phyloP scores from a whole-genome alignment of 2,888 invertebrate species.

The Sphecodes monilicornis region DNA sequence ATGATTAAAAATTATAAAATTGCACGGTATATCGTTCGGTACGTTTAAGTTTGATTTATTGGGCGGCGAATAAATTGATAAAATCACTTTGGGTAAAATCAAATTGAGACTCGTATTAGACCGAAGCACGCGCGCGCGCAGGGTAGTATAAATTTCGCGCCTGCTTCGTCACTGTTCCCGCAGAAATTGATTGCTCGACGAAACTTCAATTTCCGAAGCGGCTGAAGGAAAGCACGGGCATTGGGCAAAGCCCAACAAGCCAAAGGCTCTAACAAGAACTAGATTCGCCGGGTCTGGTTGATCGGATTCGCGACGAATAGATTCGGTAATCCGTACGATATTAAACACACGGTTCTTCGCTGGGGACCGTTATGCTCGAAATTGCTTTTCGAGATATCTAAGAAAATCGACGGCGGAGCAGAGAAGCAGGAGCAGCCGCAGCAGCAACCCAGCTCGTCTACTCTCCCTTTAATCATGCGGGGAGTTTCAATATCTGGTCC shows the following conservation, averaged over 20 bases:
- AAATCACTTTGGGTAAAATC: too few species aligned
- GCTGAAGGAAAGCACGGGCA: slow-evolving; percentile 2
- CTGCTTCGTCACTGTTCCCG: background rate
- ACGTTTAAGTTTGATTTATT: too few species aligned
- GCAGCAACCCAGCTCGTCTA: background rate
- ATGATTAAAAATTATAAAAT: too few species aligned
- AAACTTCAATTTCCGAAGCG: slow-evolving; percentile 5
- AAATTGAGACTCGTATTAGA: background rate
- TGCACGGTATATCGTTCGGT: too few species aligned
- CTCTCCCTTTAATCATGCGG: slow-evolving; percentile 26
- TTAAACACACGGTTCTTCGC: slow-evolving; percentile 21
- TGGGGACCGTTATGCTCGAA: slow-evolving; percentile 9
- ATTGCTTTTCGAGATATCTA: slow-evolving; percentile 35
- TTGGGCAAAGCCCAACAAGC: slow-evolving; percentile 30
- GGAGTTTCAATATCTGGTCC: slow-evolving; percentile 61
- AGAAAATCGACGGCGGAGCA: slow-evolving; percentile 7
- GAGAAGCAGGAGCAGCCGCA: background rate
- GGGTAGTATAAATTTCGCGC: slow-evolving; percentile 2
- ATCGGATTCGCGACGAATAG: slow-evolving; percentile 13
- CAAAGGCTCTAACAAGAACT: slow-evolving; percentile 14
- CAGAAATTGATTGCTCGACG: background rate
- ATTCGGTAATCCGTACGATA: slow-evolving; percentile 17
- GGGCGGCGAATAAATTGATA: background rate
- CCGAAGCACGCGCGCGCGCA: background rate
- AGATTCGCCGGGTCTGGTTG: background rate